Evolutionary conservation across 2,113 vertebrate species (phyloP).

Genomic region (Semnornis frantzii): DNA sequence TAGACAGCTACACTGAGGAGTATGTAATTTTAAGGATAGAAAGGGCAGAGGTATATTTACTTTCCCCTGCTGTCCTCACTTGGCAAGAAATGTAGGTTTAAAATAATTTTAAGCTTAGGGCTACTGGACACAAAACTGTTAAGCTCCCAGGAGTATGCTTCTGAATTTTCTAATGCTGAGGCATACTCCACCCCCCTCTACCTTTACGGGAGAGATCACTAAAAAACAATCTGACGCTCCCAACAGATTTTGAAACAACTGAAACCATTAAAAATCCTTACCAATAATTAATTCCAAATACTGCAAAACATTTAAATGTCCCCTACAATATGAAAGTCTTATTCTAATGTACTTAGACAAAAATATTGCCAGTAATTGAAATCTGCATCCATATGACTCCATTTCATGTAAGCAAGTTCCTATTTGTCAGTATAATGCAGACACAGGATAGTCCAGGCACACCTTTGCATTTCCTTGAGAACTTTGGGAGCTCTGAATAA

Average conservation of each 20-base stretch:
- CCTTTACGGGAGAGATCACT: background rate
- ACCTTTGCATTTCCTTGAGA: background rate
- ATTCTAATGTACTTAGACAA: background rate
- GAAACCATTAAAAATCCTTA: background rate
- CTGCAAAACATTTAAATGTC: background rate
- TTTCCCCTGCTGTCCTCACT: background rate
- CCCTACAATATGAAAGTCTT: background rate
- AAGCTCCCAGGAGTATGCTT: background rate
- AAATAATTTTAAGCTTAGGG: background rate
- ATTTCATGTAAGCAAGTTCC: background rate
- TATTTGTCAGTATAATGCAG: background rate
- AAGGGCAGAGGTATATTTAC: background rate
- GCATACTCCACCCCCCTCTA: background rate
- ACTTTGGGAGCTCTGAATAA: background rate
- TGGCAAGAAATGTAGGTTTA: background rate
- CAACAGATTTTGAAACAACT: background rate
- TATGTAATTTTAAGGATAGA: background rate
- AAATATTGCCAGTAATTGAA: background rate
- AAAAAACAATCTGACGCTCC: background rate
- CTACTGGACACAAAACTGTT: background rate
- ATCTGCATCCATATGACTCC: background rate
- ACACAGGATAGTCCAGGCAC: background rate
- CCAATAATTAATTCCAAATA: background rate
- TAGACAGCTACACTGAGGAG: background rate
- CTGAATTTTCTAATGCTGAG: background rate